phyloP scores from a whole-genome alignment of 1,140 invertebrate species.

The Drosophila sproati region DNA sequence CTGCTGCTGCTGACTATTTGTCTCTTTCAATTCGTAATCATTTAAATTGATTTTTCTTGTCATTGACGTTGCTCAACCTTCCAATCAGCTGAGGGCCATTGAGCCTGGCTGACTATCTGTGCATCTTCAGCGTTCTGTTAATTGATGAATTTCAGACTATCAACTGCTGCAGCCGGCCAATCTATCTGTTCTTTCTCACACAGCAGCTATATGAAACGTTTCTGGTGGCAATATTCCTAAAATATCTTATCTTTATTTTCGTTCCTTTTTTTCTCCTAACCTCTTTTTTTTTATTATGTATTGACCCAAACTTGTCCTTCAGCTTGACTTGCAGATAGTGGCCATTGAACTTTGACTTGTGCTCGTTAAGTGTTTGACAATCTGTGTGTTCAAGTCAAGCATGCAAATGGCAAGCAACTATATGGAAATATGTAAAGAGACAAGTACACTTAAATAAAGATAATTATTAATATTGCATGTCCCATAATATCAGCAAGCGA shows the following conservation, averaged over 20 bases:
- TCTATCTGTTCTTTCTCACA: constrained; percentile 29
- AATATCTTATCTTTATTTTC: constrained; percentile 40
- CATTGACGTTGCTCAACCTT: constrained; percentile 55
- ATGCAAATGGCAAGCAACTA: constrained; percentile 22
- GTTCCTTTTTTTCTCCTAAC: background rate
- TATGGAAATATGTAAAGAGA: background rate
- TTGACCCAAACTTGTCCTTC: constrained; percentile 50
- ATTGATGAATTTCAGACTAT: constrained; percentile 72
- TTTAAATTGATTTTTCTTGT: constrained; percentile 84
- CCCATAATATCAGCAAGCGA: constrained; percentile 33
- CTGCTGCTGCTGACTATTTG: constrained; percentile 62
- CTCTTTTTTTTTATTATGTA: constrained; percentile 8
- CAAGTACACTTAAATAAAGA: constrained; percentile 66
- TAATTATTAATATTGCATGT: constrained; percentile 79
- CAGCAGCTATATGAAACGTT: constrained; percentile 6
- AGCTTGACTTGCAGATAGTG: constrained; percentile 56
- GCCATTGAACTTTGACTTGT: constrained; percentile 63
- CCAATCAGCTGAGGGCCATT: constrained; percentile 36
- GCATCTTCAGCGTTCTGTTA: constrained; percentile 31
- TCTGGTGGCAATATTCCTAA: constrained; percentile 36
- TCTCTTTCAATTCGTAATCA: constrained; percentile 81
- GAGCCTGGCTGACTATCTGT: constrained; percentile 12
- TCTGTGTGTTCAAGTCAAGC: constrained; percentile 15
- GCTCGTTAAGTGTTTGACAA: constrained; percentile 28
- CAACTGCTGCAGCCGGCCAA: constrained; percentile 47